Percentiles rank a stretch among this genome's conserved stretches.
Conservation (phyloP, 2,888 invertebrate genomes). For the Macaria notata region DNA sequence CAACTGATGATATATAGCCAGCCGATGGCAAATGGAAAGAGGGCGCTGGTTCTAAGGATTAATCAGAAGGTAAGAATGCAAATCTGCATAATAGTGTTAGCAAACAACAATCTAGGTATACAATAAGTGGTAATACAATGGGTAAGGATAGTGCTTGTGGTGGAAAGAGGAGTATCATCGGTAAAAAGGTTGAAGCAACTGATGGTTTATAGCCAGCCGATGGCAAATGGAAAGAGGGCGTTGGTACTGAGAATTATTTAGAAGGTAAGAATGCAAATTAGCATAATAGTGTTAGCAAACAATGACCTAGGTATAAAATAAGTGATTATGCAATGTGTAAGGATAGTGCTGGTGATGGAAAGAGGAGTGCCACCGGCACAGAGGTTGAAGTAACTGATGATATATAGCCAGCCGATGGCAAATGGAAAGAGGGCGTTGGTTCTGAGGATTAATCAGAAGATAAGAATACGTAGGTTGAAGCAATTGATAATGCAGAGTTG, state of each 20-base stretch:
- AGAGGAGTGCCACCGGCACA: slow-evolving; percentile 96
- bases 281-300: slow-evolving; percentile 87
- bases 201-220: slow-evolving; percentile 96
- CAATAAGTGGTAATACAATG: slow-evolving; percentile 99
- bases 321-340: slow-evolving; percentile 99
- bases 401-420: slow-evolving; percentile 97
- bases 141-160: slow-evolving; percentile 98
- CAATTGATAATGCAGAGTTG: no score
- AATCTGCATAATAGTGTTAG: slow-evolving; percentile 69
- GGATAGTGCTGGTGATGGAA: slow-evolving; percentile 98
- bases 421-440: slow-evolving; percentile 93
- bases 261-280: slow-evolving; percentile 83
- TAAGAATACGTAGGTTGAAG: slow-evolving; percentile 48
- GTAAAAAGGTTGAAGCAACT: slow-evolving; percentile 92
- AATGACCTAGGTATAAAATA: slow-evolving; percentile 97
- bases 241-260: slow-evolving; percentile 94
- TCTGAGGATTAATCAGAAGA: slow-evolving; percentile 93
- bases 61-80: slow-evolving; percentile 89
- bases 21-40: slow-evolving; percentile 93
- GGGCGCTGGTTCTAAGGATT: slow-evolving; percentile 93
- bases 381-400: slow-evolving; percentile 91
- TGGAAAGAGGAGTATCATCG: slow-evolving; percentile 97
- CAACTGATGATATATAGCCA: slow-evolving; percentile 96
- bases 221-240: slow-evolving; percentile 93
- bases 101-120: slow-evolving; percentile 98